Evolutionary conservation across 2,113 vertebrate species (phyloP), one percentile per base, ranked within the genome.

Genomic region (Gobius niger): DNA sequence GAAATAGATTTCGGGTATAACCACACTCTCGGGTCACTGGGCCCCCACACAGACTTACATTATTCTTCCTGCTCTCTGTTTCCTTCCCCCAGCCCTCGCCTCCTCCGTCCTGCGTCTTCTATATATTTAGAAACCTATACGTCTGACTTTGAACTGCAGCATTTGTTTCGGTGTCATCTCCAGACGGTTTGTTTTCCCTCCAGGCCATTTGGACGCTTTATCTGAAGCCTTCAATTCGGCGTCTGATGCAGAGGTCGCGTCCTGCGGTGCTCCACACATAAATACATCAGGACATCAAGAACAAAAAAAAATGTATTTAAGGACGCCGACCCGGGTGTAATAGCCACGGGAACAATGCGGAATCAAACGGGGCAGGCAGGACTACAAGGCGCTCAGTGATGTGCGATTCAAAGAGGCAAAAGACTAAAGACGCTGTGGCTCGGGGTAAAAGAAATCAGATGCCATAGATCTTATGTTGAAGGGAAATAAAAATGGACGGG

Each of bases 101-200:
- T 49, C 13, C 47, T 49, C 12, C 3, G 10, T 8, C 6, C 16
- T 53, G 54, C 2, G 54, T 14, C 24, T 56, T 19, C 7, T 13
- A 14, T 57, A 57, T 24, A 41, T 59, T 40, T 2, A 59, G 34
- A 8, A 24, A 15, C 56, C 56, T 59, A 14, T 34, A 41, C 15
- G 56, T 59, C 34, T 15, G 24, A 15, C 56, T 59, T 14, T 41
- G 34, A 59, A 2, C 12, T 7, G 34, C 56, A 3, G 13, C 13
- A 34, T 15, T 59, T 59, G 24, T 59, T 59, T 59, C 7, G 7
- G 56, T 41, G 24, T 59, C 56, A 59, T 41, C 41, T 59, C 56
- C 13, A 41, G 41, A 15, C 56, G 34, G 34, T 15, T 8, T 7
- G 13, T 15, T 14, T 14, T 59, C 56, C 54, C 56, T 59, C 56